Evolutionary conservation across 2,797 vertebrate genomes (phyloP).

Genomic region (Sorex maritimensis): DNA sequence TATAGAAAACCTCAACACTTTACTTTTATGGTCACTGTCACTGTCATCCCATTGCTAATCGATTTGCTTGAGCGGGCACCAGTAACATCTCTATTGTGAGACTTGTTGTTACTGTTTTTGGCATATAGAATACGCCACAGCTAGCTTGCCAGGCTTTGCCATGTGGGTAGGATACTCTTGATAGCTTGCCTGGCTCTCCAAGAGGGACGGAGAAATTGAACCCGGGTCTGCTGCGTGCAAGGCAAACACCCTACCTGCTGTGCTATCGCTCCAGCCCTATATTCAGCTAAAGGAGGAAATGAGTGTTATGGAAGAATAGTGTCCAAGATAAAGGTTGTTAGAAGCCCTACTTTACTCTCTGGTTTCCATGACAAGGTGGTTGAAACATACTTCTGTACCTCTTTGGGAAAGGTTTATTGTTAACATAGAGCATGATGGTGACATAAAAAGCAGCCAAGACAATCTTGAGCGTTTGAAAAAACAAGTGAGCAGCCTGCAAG

Average conservation of each 20-base stretch:
- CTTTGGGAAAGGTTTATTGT: constrained; percentile 62
- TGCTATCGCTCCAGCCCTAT: neutral
- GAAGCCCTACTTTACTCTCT: neutral
- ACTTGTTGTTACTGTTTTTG: too few species aligned
- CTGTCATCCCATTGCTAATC: too few species aligned
- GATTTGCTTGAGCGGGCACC: too few species aligned
- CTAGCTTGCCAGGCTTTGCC: too few species aligned
- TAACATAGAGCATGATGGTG: constrained; percentile 37
- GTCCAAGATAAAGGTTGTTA: constrained; percentile 25
- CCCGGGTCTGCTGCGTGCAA: too few species aligned
- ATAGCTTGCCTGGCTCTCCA: too few species aligned
- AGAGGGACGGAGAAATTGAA: too few species aligned
- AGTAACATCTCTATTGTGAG: too few species aligned
- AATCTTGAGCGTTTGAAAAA: constrained; percentile 32
- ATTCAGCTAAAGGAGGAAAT: constrained; percentile 39
- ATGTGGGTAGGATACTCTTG: too few species aligned
- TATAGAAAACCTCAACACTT: constrained; percentile 54
- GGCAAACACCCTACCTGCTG: too few species aligned
- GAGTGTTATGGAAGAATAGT: constrained; percentile 19
- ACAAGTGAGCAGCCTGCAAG: constrained; percentile 6
- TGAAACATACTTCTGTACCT: constrained; percentile 63
- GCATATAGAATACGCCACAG: too few species aligned
- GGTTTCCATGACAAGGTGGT: constrained; percentile 30
- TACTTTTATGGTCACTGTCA: constrained; percentile 11
- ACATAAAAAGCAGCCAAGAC: constrained; percentile 19